phyloP scores from a whole-genome alignment of 2,888 invertebrate genomes.

The Aelia acuminata region DNA sequence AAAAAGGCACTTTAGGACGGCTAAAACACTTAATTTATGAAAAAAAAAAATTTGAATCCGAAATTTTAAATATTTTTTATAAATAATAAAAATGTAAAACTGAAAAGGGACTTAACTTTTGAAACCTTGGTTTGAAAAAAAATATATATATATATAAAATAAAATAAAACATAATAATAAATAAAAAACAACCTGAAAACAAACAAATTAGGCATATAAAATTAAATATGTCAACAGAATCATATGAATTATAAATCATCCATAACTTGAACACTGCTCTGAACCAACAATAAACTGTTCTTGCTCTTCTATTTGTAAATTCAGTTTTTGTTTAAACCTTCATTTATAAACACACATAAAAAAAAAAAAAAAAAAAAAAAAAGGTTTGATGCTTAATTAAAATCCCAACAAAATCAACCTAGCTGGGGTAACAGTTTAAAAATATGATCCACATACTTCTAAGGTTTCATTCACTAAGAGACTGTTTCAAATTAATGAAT shows the following conservation, averaged over 20 bases:
- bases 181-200: slow-evolving; percentile 27
- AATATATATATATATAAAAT: background rate
- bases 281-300: slow-evolving; percentile 22
- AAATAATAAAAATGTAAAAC: background rate
- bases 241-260: background rate
- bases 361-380: background rate
- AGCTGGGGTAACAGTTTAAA: background rate
- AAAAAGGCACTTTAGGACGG: slow-evolving; percentile 48
- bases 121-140: background rate
- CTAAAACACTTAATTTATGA: background rate
- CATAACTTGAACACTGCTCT: slow-evolving; percentile 51
- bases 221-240: background rate
- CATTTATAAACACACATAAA: too few species aligned
- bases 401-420: background rate
- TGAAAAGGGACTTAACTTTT: slow-evolving; percentile 11
- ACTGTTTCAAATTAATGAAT: background rate
- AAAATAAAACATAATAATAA: background rate
- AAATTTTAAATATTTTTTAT: background rate
- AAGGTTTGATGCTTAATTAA: background rate
- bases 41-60: background rate
- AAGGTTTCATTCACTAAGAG: background rate
- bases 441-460: too few species aligned
- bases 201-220: background rate
- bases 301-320: background rate
- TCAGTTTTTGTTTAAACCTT: background rate